Evolutionary conservation across 2,888 invertebrate genomes (phyloP), one percentile per base, ranked within the genome.

Genomic region (Xestobium rufovillosum): DNA sequence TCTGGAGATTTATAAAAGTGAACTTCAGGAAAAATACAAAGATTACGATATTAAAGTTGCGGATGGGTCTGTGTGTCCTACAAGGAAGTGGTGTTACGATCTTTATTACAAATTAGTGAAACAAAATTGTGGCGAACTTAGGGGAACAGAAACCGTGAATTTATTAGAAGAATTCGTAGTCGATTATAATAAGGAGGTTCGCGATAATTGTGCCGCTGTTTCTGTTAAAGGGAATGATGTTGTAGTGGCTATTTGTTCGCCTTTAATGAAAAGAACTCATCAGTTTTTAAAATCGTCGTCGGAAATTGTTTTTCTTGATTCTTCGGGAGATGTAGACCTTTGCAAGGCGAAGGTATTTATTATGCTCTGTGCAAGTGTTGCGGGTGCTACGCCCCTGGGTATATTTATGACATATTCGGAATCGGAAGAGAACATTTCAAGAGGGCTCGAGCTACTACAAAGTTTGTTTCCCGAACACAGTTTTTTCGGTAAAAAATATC

Each of bases 251-350:
- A 30, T 30, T 11, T 30, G 30, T n/a, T 14, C 30, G n/a, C 30
- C 30, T 30, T 11, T 30, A 30, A 30, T 30, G 30, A 30, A 30
- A 30, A 10, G 30, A 12, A 15, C 15, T 3, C 30, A 30, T 30
- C 14, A 30, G 12, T 10, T 12, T 30, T 10, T 30, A 4, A 30
- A 30, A n/a, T 10, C 30, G n/a, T 30, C 30, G 3, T 10, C 12
- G n/a, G 30, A 30, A 30, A 4, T 30, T 30, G 9, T 30, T 10
- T 30, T 30, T 30, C n/a, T 30, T 6, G 30, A 30, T 13, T 30
- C 30, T 6, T 30, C 14, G 4, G 30, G 30, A 11, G 15, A 30
- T 10, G 15, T 30, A 9, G 30, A 30, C 15, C 30, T 14, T n/a
- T 15, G 15, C 15, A 30, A 30, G 6, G 14, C 30, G 3, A 3